A percentile compares a stretch with the other conserved stretches of the same genome.
Conservation (phyloP, 2,888 invertebrate species). For the Ichneumoninae sp. region DNA sequence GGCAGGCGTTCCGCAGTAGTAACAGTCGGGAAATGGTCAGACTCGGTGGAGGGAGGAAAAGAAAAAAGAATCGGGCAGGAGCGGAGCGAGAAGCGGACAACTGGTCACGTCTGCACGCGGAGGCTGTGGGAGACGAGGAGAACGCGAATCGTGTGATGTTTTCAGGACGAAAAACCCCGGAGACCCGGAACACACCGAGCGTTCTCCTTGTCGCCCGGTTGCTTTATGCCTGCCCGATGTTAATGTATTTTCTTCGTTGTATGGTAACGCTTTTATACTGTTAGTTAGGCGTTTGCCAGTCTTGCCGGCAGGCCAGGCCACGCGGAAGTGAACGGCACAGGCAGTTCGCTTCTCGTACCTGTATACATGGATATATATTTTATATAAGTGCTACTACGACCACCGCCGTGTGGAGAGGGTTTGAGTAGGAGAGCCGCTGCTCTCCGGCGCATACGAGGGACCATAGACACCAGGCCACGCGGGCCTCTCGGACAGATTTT, state of each 20-base stretch:
- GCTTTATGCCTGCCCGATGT: slow-evolving; percentile 59
- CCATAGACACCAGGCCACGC: slow-evolving; percentile 36
- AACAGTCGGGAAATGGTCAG: slow-evolving; percentile 60
- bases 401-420: neutral
- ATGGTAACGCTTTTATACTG: slow-evolving; percentile 29
- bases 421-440: slow-evolving; percentile 42
- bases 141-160: slow-evolving; percentile 74
- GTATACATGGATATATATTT: slow-evolving; percentile 41
- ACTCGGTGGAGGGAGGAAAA: slow-evolving; percentile 15
- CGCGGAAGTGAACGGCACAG: slow-evolving; percentile 80
- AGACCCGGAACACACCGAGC: slow-evolving; percentile 75
- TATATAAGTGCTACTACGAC: slow-evolving; percentile 12
- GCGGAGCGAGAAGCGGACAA: slow-evolving; percentile 8
- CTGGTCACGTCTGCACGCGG: slow-evolving; percentile 43
- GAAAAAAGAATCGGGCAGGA: slow-evolving; percentile 32
- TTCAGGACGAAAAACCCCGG: slow-evolving; percentile 79
- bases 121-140: slow-evolving; percentile 54
- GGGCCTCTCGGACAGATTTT: slow-evolving; percentile 73
- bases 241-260: slow-evolving; percentile 48
- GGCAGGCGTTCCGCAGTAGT: slow-evolving; percentile 48
- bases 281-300: slow-evolving; percentile 57
- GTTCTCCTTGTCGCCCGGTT: slow-evolving; percentile 40
- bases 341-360: slow-evolving; percentile 67
- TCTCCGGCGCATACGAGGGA: neutral
- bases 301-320: slow-evolving; percentile 70